Base-by-base conservation (phyloP, 37 sponge, comb jelly and placozoan genomes). In the Halichondria panicea region DNA sequence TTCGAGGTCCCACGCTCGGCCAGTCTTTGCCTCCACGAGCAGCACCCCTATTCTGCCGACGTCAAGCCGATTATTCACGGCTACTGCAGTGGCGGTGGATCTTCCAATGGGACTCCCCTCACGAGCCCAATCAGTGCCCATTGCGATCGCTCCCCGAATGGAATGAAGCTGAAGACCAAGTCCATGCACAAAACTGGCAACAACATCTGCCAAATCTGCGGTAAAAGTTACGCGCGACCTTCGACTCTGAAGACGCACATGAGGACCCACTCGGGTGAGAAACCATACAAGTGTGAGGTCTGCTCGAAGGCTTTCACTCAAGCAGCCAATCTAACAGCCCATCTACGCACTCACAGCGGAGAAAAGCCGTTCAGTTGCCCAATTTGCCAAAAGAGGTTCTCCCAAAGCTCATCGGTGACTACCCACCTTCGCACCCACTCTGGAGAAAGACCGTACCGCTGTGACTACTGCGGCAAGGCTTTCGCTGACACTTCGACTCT, bases 401-500 rank as follows among this genome's bases (percentile, higher is more conserved):
- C 93, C 28, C 99, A 98, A 83, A 90, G 91, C 67, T 92, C 93
- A 0, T 98, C 99, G 4, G 95, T 98, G 42, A 98, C 95, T 9
- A 98, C 95, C 40, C 99, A 98, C 81, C 80, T 95, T 72, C 86
- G 99, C 6, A 98, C 99, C 7, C 99, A 98, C 84, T 89, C 89
- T 13, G 99, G 99, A 22, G 99, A 98, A 39, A 50, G 93, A 9
- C 99, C 99, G 31, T 98, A 98, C 78, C 73, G 80, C 37, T 98
- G 99, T 71, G 81, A 90, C 71, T 68, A 84, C 64, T 98, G 99
- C 59, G 84, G 93, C 43, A 92, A 89, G 54, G 81, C 78, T 42
- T 98, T 98, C 58, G 88, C 96, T 55, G 99, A 98, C 78, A 98
- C 86, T 31, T 98, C 99, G 0, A 98, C 99, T 13, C 91, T 98